Conservation (phyloP, 2,888 invertebrate genomes). For the Diplolepis rosae region DNA sequence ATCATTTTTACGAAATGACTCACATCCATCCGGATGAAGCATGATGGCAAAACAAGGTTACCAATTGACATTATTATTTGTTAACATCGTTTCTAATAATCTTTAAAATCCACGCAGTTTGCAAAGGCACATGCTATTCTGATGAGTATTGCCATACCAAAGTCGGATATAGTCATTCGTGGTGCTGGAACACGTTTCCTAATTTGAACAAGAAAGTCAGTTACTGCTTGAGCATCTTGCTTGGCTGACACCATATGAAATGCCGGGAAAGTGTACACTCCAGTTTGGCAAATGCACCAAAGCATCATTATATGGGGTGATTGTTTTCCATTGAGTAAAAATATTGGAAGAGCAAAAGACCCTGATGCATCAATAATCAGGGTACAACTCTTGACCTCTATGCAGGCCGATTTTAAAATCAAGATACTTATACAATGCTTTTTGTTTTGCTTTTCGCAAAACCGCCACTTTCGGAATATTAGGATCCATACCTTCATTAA, state of each 20-base stretch:
- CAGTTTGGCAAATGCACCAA: slow-evolving; percentile 22
- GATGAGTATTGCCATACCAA: slow-evolving; percentile 33
- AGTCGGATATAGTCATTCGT: slow-evolving; percentile 23
- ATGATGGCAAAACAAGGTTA: slow-evolving; percentile 8
- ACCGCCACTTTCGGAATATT: slow-evolving; percentile 16
- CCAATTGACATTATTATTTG: background rate
- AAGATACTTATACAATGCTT: slow-evolving; percentile 26
- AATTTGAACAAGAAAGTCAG: background rate
- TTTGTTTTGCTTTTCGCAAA: slow-evolving; percentile 37
- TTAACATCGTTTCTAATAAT: slow-evolving; percentile 34
- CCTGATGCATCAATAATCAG: slow-evolving; percentile 40
- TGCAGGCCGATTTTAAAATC: slow-evolving; percentile 4
- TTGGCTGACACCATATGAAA: slow-evolving; percentile 33
- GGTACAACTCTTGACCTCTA: slow-evolving; percentile 30
- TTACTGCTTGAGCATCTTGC: slow-evolving; percentile 8
- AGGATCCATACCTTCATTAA: background rate
- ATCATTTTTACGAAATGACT: slow-evolving; percentile 35
- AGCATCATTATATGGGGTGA: background rate
- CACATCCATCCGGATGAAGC: slow-evolving; percentile 30
- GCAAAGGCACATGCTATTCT: slow-evolving; percentile 32
- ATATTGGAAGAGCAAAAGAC: too few species aligned
- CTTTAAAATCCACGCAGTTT: slow-evolving; percentile 20
- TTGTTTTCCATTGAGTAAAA: too few species aligned
- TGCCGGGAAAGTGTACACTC: slow-evolving; percentile 7
- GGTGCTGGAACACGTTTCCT: slow-evolving; percentile 1